Evolutionary conservation across 2,888 invertebrate genomes (phyloP).

Genomic region (Agrochola litura): DNA sequence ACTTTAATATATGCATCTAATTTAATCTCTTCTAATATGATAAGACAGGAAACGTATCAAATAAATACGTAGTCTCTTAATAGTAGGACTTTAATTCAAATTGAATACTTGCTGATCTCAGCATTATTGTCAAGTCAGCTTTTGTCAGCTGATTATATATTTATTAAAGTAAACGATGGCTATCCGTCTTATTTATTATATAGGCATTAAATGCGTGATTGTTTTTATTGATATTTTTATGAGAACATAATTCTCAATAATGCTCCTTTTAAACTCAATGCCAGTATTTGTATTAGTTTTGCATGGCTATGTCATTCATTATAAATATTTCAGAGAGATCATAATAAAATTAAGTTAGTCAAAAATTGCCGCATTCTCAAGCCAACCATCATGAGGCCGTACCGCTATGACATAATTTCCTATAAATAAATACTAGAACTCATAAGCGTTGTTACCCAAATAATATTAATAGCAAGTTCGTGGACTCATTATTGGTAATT

Average conservation of each 20-base stretch:
- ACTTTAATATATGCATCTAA: slow-evolving; percentile 36
- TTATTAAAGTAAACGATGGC: slow-evolving; percentile 25
- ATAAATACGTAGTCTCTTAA: slow-evolving; percentile 30
- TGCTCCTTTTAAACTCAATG: slow-evolving; percentile 45
- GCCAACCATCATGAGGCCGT: slow-evolving; percentile 1
- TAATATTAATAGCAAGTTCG: slow-evolving; percentile 24
- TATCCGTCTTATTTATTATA: slow-evolving; percentile 61
- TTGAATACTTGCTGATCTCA: slow-evolving; percentile 42
- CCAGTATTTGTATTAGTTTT: slow-evolving; percentile 43
- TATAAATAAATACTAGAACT: slow-evolving; percentile 4
- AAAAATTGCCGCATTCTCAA: slow-evolving; percentile 16
- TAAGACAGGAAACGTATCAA: slow-evolving; percentile 27
- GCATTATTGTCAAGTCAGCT: slow-evolving; percentile 9
- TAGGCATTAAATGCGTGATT: slow-evolving; percentile 82
- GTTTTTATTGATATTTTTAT: slow-evolving; percentile 71
- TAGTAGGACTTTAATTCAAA: slow-evolving; percentile 23
- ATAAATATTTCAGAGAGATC: slow-evolving; percentile 16
- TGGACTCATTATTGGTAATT: slow-evolving; percentile 68
- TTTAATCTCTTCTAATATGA: slow-evolving; percentile 18
- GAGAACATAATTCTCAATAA: slow-evolving; percentile 81
- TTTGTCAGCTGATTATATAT: slow-evolving; percentile 18
- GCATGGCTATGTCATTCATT: slow-evolving; percentile 43
- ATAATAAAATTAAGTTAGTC: slow-evolving; percentile 24
- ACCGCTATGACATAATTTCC: slow-evolving; percentile 2
- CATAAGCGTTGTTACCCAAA: slow-evolving; percentile 24